Percentiles rank a stretch among this genome's conserved stretches.
Conservation (phyloP, 2,797 vertebrate genomes). For the Adelosebastes latens region DNA sequence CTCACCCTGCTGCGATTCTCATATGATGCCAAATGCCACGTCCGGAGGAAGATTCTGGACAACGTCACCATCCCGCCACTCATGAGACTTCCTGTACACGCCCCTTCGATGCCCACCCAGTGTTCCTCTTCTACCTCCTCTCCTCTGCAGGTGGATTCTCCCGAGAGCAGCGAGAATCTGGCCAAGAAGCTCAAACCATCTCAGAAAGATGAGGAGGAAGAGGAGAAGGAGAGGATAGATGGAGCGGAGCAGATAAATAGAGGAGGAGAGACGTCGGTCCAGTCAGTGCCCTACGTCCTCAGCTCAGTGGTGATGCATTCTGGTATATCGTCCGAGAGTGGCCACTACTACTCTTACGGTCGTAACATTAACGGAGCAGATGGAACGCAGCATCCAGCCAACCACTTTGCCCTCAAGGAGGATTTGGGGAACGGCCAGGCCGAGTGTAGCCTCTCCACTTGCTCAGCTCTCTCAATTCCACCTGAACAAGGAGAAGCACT, state of each 20-base stretch:
- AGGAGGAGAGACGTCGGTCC: constrained; percentile 60
- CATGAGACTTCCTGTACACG: constrained; percentile 87
- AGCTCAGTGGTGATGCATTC: constrained; percentile 98
- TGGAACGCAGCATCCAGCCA: constrained; percentile 66
- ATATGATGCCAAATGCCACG: constrained; percentile 94
- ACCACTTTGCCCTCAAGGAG: constrained; percentile 71
- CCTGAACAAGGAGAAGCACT: constrained; percentile 73
- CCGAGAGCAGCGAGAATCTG: constrained; percentile 92
- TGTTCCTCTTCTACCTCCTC: constrained; percentile 70
- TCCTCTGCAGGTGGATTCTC: constrained; percentile 86
- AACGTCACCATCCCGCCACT: constrained; percentile 92
- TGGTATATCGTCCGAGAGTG: constrained; percentile 96
- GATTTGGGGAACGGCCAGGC: constrained; percentile 68
- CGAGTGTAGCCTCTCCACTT: constrained; percentile 63
- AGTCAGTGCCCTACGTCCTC: constrained; percentile 87
- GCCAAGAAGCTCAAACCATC: constrained; percentile 98
- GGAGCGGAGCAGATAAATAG: constrained; percentile 49
- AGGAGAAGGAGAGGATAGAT: constrained; percentile 67
- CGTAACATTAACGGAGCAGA: constrained; percentile 86
- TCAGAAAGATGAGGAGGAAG: constrained; percentile 84
- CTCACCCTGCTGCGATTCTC: constrained; percentile 97
- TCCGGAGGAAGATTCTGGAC: constrained; percentile 96
- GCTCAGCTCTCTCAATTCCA: constrained; percentile 48
- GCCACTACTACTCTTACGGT: constrained; percentile 97
- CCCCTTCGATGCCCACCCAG: constrained; percentile 42